Evolutionary conservation across 1,140 invertebrate genomes (phyloP).

Genomic region (Drosophila dunni): DNA sequence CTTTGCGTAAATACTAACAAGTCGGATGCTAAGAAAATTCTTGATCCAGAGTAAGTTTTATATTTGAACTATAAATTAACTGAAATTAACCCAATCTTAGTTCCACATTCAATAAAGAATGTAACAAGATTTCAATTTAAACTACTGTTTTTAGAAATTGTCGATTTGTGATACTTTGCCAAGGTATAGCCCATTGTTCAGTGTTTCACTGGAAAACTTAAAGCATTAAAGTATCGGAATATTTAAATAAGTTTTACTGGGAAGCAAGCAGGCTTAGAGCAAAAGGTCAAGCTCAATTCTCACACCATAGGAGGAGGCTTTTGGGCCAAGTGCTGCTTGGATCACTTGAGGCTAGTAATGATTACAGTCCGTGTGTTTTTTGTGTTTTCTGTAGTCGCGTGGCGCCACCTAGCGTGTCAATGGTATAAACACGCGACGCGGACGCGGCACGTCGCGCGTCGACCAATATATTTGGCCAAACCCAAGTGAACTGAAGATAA

Average conservation of each 20-base stretch:
- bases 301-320: too few species aligned
- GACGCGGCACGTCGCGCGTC: constrained; percentile 63
- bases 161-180: too few species aligned
- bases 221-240: not conserved
- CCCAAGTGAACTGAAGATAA: constrained; percentile 77
- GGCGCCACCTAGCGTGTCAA: constrained; percentile 59
- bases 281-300: too few species aligned
- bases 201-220: not conserved
- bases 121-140: too few species aligned
- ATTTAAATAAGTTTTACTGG: not conserved
- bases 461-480: constrained; percentile 81
- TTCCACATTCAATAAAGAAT: too few species aligned
- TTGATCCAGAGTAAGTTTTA: too few species aligned
- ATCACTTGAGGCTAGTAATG: constrained; percentile 6
- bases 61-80: too few species aligned
- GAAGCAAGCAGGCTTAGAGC: not conserved
- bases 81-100: too few species aligned
- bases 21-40: too few species aligned
- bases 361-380: not conserved
- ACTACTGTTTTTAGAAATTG: too few species aligned
- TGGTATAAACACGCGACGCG: constrained; percentile 43
- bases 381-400: constrained; percentile 14
- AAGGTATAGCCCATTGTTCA: too few species aligned
- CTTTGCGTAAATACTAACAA: not conserved
- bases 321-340: not conserved